Conservation (phyloP, 2,888 invertebrate species). For the Stenoptilia bipunctidactyla region DNA sequence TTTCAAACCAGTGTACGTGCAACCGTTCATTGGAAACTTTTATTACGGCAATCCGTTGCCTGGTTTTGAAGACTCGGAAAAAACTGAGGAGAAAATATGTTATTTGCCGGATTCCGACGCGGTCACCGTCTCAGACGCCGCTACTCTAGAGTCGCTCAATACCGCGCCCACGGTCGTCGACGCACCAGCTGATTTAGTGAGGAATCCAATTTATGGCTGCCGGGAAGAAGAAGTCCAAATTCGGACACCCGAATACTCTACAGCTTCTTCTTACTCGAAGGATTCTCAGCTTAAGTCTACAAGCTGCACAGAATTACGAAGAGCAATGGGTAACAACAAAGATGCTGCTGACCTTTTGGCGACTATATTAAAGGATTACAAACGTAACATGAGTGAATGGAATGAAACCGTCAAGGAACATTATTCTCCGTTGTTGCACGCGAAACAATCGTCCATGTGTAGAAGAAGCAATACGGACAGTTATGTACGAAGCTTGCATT, state of each 20-base stretch:
- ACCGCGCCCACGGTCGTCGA: constrained; percentile 48
- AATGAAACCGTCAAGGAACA: constrained; percentile 54
- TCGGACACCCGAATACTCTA: constrained; percentile 36
- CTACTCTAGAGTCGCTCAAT: constrained; percentile 37
- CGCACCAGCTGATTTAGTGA: constrained; percentile 40
- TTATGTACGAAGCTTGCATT: constrained; percentile 45
- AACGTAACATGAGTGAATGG: constrained; percentile 64
- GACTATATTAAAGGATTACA: constrained; percentile 53
- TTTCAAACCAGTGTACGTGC: constrained; percentile 51
- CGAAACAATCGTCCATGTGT: constrained; percentile 31
- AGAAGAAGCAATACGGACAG: constrained; percentile 40
- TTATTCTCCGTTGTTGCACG: constrained; percentile 38
- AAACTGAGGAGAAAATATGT: constrained; percentile 50
- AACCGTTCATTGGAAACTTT: constrained; percentile 62
- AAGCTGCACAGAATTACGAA: constrained; percentile 52
- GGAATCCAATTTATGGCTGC: constrained; percentile 56
- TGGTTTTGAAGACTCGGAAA: constrained; percentile 43
- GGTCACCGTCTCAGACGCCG: constrained; percentile 51
- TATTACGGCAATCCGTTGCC: constrained; percentile 58
- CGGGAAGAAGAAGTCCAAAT: constrained; percentile 37
- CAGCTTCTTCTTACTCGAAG: constrained; percentile 36
- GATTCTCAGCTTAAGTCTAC: constrained; percentile 53
- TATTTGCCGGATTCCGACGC: constrained; percentile 60
- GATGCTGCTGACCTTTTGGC: constrained; percentile 33
- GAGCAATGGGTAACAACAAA: constrained; percentile 39